Base-by-base conservation (phyloP, 2,113 vertebrate species). In the Oncorhynchus tshawytscha region DNA sequence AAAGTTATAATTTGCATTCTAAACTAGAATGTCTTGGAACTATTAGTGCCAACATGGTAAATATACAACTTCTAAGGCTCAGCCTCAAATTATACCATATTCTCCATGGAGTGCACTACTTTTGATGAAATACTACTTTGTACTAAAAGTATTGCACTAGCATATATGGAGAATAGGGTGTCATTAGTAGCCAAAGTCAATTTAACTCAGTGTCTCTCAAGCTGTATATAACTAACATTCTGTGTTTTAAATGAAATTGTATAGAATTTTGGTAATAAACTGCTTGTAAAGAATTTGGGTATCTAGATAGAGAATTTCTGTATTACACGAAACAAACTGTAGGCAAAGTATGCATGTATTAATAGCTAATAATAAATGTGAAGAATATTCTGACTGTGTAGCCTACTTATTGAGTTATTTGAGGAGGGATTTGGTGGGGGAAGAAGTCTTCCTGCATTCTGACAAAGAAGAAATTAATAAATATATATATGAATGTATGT, bases 311-410 rank as follows among this genome's bases (percentile, higher is more conserved):
- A 86, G 79, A 68, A 57, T 78, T 78, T 78, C 78, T 87, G 85
- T 92, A 87, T 84, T 71, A 86, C 88, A 87, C 89, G 89, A 69
- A 90, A 78, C 80, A 69, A 90, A 78, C 80, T 91, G 87, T 92
- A 88, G 87, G 84, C 87, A 88, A 54, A 89, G 89, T 90, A 89
- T 92, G 91, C 92, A 92, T 93, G 92, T 91, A 85, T 84, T 81
- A 89, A 88, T 89, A 88, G 90, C 86, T 86, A 93, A 91, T 92
- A 93, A 91, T 92, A 93, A 92, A 86, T 80, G 82, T 85, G 82
- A 87, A 85, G 34, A 83, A 80, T 74, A 70, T 0, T 1, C 31
- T 16, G 29, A 20, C n/a, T 67, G 27, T 57, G 18, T 57, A 2
- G 22, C 49, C 25, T 25, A 24, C 11, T 72, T 65, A 4, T 49